Conservation (phyloP, 2,113 vertebrate genomes). For the Ophiodon elongatus region DNA sequence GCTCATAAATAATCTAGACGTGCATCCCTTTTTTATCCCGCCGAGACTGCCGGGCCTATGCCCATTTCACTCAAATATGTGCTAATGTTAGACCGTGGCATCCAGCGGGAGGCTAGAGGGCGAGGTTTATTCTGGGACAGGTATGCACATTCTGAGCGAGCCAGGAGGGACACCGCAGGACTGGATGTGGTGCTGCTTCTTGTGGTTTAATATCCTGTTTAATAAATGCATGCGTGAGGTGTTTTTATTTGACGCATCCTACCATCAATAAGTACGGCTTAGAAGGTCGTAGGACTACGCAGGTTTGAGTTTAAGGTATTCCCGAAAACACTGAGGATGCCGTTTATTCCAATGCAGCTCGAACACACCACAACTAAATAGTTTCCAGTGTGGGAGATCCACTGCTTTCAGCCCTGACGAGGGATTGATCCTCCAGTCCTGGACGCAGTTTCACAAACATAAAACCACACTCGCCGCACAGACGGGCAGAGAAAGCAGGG, state of each 20-base stretch:
- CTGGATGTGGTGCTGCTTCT: not conserved
- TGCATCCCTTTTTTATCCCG: conserved; percentile 54
- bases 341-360: conserved; percentile 16
- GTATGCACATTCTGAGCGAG: conserved; percentile 44
- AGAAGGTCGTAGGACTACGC: not conserved
- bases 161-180: not conserved
- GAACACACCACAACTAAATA: conserved; percentile 42
- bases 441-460: conserved; percentile 52
- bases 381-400: conserved; percentile 58
- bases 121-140: conserved; percentile 70
- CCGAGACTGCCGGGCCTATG: conserved; percentile 12
- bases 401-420: conserved; percentile 19
- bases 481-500: conserved; percentile 34
- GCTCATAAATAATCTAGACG: conserved; percentile 63
- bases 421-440: conserved; percentile 30
- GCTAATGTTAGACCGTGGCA: conserved; percentile 72
- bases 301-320: not conserved
- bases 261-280: too few relatives aligned
- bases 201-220: not conserved
- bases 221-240: not conserved
- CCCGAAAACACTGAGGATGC: not conserved
- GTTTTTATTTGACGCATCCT: not conserved
- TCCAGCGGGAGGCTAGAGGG: conserved; percentile 54
- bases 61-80: conserved; percentile 60
- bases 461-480: conserved; percentile 38